Evolutionary conservation across 2,113 vertebrate species (phyloP).

Genomic region (Acanthochromis polyacanthus): DNA sequence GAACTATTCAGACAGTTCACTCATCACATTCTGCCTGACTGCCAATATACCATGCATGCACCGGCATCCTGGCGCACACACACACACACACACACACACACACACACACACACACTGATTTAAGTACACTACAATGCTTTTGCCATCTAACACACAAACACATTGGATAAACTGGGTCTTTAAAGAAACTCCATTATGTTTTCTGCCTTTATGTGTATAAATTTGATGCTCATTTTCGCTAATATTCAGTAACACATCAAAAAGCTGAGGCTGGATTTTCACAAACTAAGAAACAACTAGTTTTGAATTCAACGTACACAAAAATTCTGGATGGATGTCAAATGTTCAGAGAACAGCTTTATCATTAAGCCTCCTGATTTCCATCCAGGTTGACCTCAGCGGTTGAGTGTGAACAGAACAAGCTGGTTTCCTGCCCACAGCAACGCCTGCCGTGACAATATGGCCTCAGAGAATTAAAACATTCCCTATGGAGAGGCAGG

Average conservation of each 20-base stretch:
- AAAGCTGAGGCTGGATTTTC: rapidly evolving
- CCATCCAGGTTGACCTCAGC: constrained; percentile 26
- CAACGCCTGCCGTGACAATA: constrained; percentile 67
- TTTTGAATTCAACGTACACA: not conserved
- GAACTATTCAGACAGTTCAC: constrained; percentile 58
- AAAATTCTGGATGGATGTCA: not conserved
- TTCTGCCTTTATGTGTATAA: not conserved
- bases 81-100: not conserved
- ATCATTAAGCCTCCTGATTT: not conserved
- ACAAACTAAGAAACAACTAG: not conserved
- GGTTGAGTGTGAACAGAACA: constrained; percentile 37
- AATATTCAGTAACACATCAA: not conserved
- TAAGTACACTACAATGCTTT: not conserved
- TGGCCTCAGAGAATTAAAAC: constrained; percentile 67
- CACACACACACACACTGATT: not conserved
- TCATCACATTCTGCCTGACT: constrained; percentile 57
- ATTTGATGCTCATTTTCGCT: not conserved
- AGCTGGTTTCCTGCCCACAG: constrained; percentile 56
- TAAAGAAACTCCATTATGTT: too few species aligned
- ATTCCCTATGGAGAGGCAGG: constrained; percentile 73
- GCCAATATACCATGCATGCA: constrained; percentile 39
- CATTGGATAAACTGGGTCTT: not conserved
- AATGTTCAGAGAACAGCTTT: constrained; percentile 11
- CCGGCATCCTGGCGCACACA: constrained; percentile 11
- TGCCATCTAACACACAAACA: not conserved